These are phyloP conservation scores for Grantiella picta DNA, from an alignment of 2,113 vertebrate genomes.

Conservation along the genomic window DNA sequence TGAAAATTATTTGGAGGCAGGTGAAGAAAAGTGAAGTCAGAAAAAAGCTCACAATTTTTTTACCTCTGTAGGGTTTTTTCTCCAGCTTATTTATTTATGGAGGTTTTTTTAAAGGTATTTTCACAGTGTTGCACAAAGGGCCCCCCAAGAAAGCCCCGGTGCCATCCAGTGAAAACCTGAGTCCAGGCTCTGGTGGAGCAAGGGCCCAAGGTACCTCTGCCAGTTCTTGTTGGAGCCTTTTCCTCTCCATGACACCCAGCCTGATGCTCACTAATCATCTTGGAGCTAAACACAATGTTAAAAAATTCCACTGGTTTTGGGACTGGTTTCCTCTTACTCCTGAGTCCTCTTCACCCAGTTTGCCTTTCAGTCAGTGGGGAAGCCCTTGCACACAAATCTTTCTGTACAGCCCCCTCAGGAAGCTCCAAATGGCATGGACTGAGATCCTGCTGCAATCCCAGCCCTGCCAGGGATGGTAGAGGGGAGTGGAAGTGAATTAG, in stretches of 20 bases:
- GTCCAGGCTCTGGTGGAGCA: neutral
- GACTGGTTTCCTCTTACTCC: neutral
- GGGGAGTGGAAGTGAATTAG: neutral
- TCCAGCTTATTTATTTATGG: neutral
- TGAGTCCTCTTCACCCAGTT: neutral
- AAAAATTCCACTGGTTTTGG: neutral
- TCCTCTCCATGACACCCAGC: accelerated
- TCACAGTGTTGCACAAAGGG: neutral
- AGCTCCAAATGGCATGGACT: neutral
- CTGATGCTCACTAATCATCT: neutral
- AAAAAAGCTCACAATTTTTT: neutral
- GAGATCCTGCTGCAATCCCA: neutral
- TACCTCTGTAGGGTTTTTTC: neutral
- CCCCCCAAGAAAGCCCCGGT: neutral
- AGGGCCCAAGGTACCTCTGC: neutral
- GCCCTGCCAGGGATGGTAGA: neutral
- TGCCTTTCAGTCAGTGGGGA: neutral
- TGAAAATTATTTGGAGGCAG: neutral
- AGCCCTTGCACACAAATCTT: neutral
- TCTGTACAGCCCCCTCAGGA: neutral
- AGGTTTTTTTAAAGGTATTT: neutral
- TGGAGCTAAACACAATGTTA: neutral
- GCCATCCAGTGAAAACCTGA: neutral
- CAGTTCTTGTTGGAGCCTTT: neutral
- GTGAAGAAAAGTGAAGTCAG: neutral